Base-by-base conservation (phyloP, 2,113 vertebrate species). In the Takifugu flavidus region DNA sequence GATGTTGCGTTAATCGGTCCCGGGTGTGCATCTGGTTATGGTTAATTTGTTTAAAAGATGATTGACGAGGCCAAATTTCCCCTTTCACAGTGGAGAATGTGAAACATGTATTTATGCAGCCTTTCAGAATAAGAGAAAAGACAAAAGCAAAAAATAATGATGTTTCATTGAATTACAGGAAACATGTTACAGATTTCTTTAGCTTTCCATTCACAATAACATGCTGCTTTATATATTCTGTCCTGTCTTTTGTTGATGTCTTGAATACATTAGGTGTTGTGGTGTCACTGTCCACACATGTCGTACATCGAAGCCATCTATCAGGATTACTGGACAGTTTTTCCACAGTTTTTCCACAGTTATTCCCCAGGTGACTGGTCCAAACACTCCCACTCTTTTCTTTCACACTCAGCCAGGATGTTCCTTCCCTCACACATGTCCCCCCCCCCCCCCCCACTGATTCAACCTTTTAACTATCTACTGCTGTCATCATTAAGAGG, bases 331-430 rank as follows among this genome's bases (percentile, higher is more conserved):
- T 45, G 7, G 51, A 64, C 62, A 67, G 29, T 47, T 51, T 75
- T 67, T 90, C 90, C 85, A 64, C 62, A 67, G 29, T 47, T 51
- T 75, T 67, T 90, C 90, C 85, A 87, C 72, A 56, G 58, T 84
- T 84, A 83, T 89, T 87, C 71, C 89, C 84, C 68, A 75, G 76
- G 72, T 74, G 65, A 87, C 82, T 45, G 55, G 86, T 84, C 68
- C 87, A 89, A 79, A 90, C 68, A 83, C 74, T 83, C 82, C 74
- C 84, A 88, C 87, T 89, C 85, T 82, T 90, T 89, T 82, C 85
- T 74, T 74, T 78, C 70, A 74, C 90, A 93, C 62, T 93, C 83
- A 59, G 88, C 88, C 75, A 86, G 75, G 91, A 90, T 79, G 91
- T n/a, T 47, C 45, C 45, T 47, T n/a, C 15, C 4, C n/a, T 47